These are phyloP conservation scores for Acropternis orthonyx DNA, from an alignment of 2,797 vertebrate species.

Conservation along the genomic window DNA sequence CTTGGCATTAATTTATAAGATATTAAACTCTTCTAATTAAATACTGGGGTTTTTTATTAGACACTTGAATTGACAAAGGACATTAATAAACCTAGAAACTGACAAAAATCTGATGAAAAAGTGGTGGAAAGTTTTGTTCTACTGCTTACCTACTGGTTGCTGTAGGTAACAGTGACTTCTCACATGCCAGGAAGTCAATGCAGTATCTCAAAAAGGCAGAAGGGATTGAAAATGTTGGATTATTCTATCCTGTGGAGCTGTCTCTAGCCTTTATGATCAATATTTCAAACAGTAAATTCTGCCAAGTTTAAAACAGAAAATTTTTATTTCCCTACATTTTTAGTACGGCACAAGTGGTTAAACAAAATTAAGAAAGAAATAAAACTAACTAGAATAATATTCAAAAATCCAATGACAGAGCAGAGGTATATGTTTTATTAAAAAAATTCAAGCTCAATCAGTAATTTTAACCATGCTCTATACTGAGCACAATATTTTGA, in stretches of 20 bases:
- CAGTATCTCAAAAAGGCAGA: conserved; percentile 12
- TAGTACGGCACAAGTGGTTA: background rate
- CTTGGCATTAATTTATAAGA: background rate
- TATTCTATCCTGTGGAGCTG: background rate
- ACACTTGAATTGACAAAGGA: background rate
- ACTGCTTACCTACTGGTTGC: background rate
- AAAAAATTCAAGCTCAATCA: background rate
- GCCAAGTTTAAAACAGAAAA: background rate
- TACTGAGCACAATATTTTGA: background rate
- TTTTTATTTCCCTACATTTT: background rate
- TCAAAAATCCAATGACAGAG: background rate
- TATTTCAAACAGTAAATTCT: background rate
- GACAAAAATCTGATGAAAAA: background rate
- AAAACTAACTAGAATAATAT: background rate
- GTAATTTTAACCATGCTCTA: background rate
- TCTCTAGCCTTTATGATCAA: background rate
- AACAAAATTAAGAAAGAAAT: background rate
- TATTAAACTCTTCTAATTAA: background rate
- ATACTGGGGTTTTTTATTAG: background rate
- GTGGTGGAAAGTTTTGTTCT: background rate
- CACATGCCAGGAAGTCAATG: background rate
- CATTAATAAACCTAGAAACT: background rate
- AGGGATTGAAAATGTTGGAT: background rate
- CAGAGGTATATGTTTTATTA: background rate
- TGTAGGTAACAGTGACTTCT: background rate